Evolutionary conservation across 2,797 vertebrate species (phyloP).

Genomic region (Crocodylus rhombifer): DNA sequence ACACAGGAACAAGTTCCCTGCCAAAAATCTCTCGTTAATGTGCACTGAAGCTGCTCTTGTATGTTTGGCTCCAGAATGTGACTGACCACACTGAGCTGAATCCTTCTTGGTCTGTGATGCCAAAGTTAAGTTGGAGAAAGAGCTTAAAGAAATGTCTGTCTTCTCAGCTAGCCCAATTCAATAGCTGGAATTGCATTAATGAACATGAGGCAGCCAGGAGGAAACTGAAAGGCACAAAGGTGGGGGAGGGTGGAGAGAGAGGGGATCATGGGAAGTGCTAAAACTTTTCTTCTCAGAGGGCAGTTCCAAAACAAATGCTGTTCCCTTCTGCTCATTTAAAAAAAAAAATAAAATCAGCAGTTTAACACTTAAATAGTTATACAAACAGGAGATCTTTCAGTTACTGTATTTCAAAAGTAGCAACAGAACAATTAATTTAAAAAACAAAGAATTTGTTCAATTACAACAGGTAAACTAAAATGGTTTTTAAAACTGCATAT

Average conservation of each 20-base stretch:
- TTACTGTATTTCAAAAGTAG: neutral
- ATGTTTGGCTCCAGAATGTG: neutral
- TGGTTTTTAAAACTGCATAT: neutral
- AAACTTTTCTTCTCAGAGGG: neutral
- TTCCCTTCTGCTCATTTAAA: neutral
- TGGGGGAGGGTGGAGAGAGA: neutral
- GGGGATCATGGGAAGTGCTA: neutral
- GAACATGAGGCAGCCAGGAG: slow-evolving; percentile 1
- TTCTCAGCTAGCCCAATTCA: neutral
- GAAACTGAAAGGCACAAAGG: neutral
- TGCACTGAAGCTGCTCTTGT: neutral
- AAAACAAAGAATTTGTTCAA: neutral
- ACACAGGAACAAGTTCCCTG: neutral
- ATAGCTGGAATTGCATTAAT: neutral
- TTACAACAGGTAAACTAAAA: neutral
- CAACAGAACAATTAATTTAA: neutral
- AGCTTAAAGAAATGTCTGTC: neutral
- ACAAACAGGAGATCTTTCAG: neutral
- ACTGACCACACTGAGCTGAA: neutral
- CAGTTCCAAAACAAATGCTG: neutral
- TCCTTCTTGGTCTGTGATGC: neutral
- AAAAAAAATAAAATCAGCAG: neutral
- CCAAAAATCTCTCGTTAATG: neutral
- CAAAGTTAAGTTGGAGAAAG: neutral
- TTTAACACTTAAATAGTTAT: neutral